Conservation (phyloP, 2,113 vertebrate genomes). For the Calonectris borealis region DNA sequence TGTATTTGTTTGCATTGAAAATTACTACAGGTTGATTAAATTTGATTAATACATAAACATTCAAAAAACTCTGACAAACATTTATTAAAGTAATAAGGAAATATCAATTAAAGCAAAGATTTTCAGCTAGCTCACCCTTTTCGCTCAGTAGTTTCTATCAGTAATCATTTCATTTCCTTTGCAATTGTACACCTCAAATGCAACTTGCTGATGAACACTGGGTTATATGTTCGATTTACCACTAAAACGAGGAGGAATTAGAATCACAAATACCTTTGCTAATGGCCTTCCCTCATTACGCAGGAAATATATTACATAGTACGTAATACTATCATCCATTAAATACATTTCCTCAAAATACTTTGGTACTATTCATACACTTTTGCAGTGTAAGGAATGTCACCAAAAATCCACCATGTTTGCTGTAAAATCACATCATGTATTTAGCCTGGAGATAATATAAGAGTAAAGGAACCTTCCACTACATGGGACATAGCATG, state of each 20-base stretch:
- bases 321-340: not conserved
- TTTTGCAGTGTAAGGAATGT: not conserved
- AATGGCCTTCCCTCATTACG: not conserved
- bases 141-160: not conserved
- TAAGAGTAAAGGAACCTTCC: not conserved
- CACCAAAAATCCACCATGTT: not conserved
- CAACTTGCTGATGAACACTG: not conserved
- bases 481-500: not conserved
- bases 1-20: not conserved
- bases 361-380: not conserved
- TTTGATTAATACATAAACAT: not conserved
- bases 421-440: not conserved
- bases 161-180: not conserved
- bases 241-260: not conserved
- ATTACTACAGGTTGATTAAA: not conserved
- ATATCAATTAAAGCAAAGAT: not conserved
- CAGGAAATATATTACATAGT: not conserved
- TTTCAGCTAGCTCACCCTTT: not conserved
- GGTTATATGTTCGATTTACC: not conserved
- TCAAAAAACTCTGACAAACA: not conserved
- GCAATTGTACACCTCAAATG: not conserved
- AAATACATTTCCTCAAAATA: not conserved
- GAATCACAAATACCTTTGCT: not conserved
- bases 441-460: not conserved
- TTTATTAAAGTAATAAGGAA: not conserved